phyloP scores from a whole-genome alignment of 2,888 invertebrate species.

The Tenthredo amoena region DNA sequence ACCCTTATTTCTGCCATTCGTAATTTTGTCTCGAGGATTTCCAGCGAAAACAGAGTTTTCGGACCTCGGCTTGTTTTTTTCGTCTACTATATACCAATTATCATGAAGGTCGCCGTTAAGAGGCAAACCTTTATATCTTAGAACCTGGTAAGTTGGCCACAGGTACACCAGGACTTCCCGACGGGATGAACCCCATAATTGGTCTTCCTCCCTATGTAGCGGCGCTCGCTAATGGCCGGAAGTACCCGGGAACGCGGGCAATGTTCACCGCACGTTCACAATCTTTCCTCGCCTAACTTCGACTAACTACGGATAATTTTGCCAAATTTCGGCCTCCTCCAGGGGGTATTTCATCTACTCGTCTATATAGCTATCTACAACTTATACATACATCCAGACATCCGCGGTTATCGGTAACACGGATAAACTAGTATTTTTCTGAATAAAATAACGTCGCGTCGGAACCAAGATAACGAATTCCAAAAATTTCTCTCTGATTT shows the following conservation, averaged over 20 bases:
- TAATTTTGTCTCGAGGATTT: not conserved
- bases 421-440: not conserved
- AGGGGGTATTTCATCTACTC: not conserved
- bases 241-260: slow-evolving; percentile 39
- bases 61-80: not conserved
- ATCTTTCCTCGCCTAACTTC: slow-evolving; percentile 36
- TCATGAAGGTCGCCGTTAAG: slow-evolving; percentile 10
- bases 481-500: not conserved
- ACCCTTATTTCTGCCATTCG: not conserved
- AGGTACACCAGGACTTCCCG: slow-evolving; percentile 37
- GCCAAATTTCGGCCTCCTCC: not conserved
- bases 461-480: not conserved
- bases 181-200: slow-evolving; percentile 47
- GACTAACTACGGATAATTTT: slow-evolving; percentile 20
- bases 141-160: not conserved
- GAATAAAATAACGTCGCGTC: not conserved
- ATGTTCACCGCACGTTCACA: slow-evolving; percentile 11
- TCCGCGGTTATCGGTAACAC: not conserved
- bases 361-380: not conserved
- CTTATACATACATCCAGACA: not conserved
- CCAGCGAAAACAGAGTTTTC: not conserved
- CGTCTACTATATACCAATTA: not conserved
- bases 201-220: slow-evolving; percentile 28
- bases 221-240: slow-evolving; percentile 47
- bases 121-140: slow-evolving; percentile 6